Conservation (phyloP, 1,140 invertebrate species). For the Drosophila ercepeae region DNA sequence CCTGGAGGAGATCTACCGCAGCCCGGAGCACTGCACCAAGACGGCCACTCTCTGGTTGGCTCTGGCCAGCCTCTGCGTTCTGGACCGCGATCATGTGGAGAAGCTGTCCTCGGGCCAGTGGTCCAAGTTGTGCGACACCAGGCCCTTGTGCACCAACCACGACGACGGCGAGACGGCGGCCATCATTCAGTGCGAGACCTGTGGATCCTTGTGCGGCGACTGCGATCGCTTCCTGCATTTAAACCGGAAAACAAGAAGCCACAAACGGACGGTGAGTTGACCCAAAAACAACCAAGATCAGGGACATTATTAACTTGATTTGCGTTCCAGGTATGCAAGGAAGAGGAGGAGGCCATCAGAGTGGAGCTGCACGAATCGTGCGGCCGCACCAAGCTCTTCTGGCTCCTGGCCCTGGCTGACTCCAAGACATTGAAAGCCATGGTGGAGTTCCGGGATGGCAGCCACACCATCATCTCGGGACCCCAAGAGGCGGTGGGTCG, state of each 20-base stretch:
- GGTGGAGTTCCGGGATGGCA: constrained; percentile 95
- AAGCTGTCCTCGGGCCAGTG: constrained; percentile 90
- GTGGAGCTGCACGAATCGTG: constrained; percentile 98
- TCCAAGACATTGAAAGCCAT: constrained; percentile 96
- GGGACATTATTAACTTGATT: neutral
- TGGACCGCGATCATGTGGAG: constrained; percentile 96
- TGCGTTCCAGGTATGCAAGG: constrained; percentile 89
- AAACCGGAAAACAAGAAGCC: constrained; percentile 92
- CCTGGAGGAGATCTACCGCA: constrained; percentile 89
- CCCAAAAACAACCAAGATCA: neutral
- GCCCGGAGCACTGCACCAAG: constrained; percentile 90
- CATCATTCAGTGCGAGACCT: constrained; percentile 95
- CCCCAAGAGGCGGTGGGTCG: constrained; percentile 87
- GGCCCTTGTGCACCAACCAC: constrained; percentile 95
- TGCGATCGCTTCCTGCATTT: constrained; percentile 98
- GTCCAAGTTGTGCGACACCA: constrained; percentile 84
- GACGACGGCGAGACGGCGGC: constrained; percentile 98
- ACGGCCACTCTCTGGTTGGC: constrained; percentile 96
- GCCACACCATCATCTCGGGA: constrained; percentile 82
- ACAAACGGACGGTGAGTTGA: constrained; percentile 90
- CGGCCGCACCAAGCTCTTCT: constrained; percentile 97
- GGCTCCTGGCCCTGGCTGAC: constrained; percentile 96
- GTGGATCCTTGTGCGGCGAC: constrained; percentile 96
- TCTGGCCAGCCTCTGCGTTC: constrained; percentile 95
- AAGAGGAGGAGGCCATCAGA: constrained; percentile 96